A percentile compares a stretch with the other conserved stretches of the same genome.
Conservation (phyloP, 2,888 invertebrate genomes). For the Nematopogon swammerdamellus region DNA sequence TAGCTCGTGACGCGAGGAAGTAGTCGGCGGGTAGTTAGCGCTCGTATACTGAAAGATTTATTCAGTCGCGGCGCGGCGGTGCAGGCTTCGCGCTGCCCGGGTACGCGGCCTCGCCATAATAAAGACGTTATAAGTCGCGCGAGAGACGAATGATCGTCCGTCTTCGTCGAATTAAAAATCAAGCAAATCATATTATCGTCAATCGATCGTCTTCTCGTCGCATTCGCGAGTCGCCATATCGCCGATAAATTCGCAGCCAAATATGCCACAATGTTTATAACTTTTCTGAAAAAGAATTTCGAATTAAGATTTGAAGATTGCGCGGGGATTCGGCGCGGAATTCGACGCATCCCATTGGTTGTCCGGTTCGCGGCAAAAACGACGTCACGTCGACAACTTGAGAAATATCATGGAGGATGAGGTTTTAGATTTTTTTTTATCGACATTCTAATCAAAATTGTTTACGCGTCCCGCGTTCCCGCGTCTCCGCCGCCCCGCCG, state of each 20-base stretch:
- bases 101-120: constrained; percentile 4
- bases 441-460: constrained; percentile 56
- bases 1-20: constrained; percentile 13
- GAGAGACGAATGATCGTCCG: constrained; percentile 19
- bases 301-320: constrained; percentile 47
- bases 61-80: constrained; percentile 5
- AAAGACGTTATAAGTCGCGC: constrained; percentile 34
- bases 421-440: constrained; percentile 34
- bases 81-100: not conserved
- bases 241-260: constrained; percentile 24
- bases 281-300: constrained; percentile 23
- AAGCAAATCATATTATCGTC: not conserved
- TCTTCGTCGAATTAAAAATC: constrained; percentile 11
- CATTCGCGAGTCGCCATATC: constrained; percentile 19
- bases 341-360: constrained; percentile 16
- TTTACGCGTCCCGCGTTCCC: constrained; percentile 34
- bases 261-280: constrained; percentile 26
- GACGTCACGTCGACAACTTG: constrained; percentile 38
- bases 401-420: constrained; percentile 30
- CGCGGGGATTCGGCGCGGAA: constrained; percentile 26
- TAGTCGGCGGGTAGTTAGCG: constrained; percentile 2
- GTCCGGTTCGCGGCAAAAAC: constrained; percentile 28
- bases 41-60: constrained; percentile 1
- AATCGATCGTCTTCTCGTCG: constrained; percentile 18
- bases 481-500: constrained; percentile 15